Percentiles rank a stretch among this genome's conserved stretches.
phyloP scores from a whole-genome alignment of 2,888 invertebrate species.

The Tipula helvola region DNA sequence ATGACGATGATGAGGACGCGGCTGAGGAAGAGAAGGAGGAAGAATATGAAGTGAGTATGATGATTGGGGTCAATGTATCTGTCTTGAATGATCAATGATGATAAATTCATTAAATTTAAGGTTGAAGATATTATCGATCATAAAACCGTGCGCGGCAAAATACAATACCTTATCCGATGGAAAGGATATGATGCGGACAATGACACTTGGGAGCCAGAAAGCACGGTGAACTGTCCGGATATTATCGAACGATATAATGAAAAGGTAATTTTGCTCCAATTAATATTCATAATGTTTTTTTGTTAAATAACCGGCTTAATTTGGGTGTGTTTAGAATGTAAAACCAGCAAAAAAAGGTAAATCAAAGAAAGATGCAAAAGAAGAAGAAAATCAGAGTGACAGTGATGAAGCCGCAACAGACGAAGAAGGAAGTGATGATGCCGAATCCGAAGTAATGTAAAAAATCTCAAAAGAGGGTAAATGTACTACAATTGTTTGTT shows the following conservation, averaged over 20 bases:
- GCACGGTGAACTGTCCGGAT: slow-evolving; percentile 55
- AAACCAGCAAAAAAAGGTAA: not conserved
- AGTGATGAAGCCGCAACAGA: not conserved
- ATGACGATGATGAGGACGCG: slow-evolving; percentile 27
- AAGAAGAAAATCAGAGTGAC: not conserved
- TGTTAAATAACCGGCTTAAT: not conserved
- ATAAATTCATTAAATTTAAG: slow-evolving; percentile 18
- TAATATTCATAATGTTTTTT: not conserved
- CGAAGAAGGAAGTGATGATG: not conserved
- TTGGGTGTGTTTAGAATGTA: not conserved
- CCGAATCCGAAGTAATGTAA: not conserved
- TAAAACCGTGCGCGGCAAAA: slow-evolving; percentile 52
- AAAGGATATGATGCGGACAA: slow-evolving; percentile 56
- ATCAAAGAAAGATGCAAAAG: not conserved
- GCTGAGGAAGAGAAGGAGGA: slow-evolving; percentile 42
- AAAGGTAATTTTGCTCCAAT: slow-evolving; percentile 8
- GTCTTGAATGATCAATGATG: not conserved
- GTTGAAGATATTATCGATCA: slow-evolving; percentile 60
- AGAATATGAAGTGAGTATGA: slow-evolving; percentile 10
- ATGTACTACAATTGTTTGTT: not conserved
- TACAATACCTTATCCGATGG: slow-evolving; percentile 63
- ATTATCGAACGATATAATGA: slow-evolving; percentile 44
- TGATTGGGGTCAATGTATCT: slow-evolving; percentile 8
- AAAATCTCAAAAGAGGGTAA: not conserved
- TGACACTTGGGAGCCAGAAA: slow-evolving; percentile 67